Evolutionary conservation across 1,140 invertebrate genomes (phyloP).

Genomic region (Venustaconcha ellipsiformis): DNA sequence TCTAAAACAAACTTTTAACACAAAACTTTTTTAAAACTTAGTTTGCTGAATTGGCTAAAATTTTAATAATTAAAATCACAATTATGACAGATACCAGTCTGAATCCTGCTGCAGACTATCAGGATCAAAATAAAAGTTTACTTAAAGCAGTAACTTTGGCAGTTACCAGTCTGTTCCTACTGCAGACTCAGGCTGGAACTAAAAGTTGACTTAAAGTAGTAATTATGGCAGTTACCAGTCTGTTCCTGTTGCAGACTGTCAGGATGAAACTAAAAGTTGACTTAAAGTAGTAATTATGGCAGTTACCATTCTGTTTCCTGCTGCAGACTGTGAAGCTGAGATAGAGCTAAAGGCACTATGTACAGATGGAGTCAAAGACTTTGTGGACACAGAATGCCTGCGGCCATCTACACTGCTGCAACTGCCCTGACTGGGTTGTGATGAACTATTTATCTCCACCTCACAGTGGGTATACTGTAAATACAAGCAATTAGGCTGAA

Average conservation of each 20-base stretch:
- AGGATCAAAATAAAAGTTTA: conserved; percentile 47
- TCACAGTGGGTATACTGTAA: conserved; percentile 28
- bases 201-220: conserved; percentile 31
- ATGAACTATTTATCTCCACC: conserved; percentile 3
- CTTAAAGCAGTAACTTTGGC: too few species aligned
- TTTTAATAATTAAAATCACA: too few species aligned
- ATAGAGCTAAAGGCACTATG: conserved; percentile 59
- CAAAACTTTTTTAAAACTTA: too few species aligned
- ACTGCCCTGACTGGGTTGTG: neutral
- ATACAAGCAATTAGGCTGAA: neutral
- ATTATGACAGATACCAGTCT: too few species aligned
- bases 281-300: too few species aligned
- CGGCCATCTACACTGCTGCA: neutral
- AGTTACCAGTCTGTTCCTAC: conserved; percentile 12
- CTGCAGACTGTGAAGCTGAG: conserved; percentile 36
- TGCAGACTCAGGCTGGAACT: conserved; percentile 42
- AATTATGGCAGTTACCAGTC: too few species aligned
- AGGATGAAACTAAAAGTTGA: conserved; percentile 50
- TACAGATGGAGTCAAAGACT: conserved; percentile 51
- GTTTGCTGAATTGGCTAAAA: too few species aligned
- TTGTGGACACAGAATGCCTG: neutral
- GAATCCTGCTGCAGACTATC: conserved; percentile 31
- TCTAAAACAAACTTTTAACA: too few species aligned
- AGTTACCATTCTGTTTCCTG: conserved; percentile 11
- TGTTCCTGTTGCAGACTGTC: conserved; percentile 32